Conservation (phyloP, 2,888 invertebrate species). For the Drosophila prolongata region DNA sequence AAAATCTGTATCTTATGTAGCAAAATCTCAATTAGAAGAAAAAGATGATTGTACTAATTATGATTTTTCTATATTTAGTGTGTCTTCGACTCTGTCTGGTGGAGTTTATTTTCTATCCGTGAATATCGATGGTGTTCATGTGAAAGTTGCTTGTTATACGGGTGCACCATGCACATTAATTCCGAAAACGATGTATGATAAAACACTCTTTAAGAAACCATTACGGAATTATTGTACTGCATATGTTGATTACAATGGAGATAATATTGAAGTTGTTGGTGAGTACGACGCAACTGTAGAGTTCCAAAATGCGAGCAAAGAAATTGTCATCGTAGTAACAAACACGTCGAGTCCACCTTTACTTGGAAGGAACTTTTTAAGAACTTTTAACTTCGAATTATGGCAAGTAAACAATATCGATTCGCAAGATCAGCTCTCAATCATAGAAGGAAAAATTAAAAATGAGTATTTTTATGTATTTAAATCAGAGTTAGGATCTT, state of each 20-base stretch:
- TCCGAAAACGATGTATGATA: not conserved
- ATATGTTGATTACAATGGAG: slow-evolving; percentile 1
- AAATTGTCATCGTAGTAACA: no score
- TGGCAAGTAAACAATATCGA: not conserved
- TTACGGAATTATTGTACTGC: not conserved
- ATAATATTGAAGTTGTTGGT: not conserved
- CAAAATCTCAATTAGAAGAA: not conserved
- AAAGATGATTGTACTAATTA: no score
- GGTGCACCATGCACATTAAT: not conserved
- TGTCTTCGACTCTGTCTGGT: no score
- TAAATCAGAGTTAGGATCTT: not conserved
- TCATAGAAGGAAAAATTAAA: not conserved
- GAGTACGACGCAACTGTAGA: not conserved
- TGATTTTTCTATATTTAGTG: no score
- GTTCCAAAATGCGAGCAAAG: no score
- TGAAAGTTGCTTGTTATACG: not conserved
- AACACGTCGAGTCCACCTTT: slow-evolving; percentile 2
- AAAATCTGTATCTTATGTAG: slow-evolving; percentile 2
- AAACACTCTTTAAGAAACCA: not conserved
- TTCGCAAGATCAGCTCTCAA: not conserved
- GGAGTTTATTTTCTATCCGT: no score
- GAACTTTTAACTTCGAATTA: not conserved
- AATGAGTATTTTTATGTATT: not conserved
- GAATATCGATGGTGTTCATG: no score
- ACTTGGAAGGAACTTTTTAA: not conserved